phyloP scores from a whole-genome alignment of 2,113 vertebrate genomes.

The Oncorhynchus mykiss region DNA sequence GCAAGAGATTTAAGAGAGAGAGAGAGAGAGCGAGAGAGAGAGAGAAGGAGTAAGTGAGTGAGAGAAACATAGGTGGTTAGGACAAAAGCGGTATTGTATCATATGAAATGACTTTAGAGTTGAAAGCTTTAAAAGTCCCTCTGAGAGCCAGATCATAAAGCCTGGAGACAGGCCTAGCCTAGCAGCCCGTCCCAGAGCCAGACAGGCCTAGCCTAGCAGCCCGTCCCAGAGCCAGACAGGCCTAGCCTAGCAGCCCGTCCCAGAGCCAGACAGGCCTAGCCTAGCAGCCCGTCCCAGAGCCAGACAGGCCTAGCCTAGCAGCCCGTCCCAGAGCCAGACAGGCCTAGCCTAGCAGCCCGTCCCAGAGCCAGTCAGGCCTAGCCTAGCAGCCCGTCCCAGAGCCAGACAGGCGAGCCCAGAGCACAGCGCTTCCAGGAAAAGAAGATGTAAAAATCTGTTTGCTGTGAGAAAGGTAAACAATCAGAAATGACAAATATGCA shows the following conservation, averaged over 20 bases:
- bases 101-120: conserved; percentile 74
- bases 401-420: conserved; percentile 52
- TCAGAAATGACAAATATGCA: conserved; percentile 80
- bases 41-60: conserved; percentile 24
- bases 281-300: conserved; percentile 33
- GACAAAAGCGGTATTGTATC: conserved; percentile 80
- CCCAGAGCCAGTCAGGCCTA: conserved; percentile 42
- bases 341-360: conserved; percentile 48
- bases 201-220: conserved; percentile 40
- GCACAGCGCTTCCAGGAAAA: conserved; percentile 78
- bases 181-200: conserved; percentile 27
- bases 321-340: too few relatives aligned
- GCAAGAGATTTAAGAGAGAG: conserved; percentile 1
- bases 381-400: conserved; percentile 43
- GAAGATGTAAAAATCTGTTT: conserved; percentile 83
- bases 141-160: conserved; percentile 77
- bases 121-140: conserved; percentile 71
- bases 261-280: conserved; percentile 34
- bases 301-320: too few relatives aligned
- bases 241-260: conserved; percentile 55
- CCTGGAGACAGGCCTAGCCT: conserved; percentile 66
- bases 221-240: conserved; percentile 6
- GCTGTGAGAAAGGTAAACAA: conserved; percentile 81
- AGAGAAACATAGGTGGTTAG: conserved; percentile 59
- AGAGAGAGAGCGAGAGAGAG: conserved; percentile 35